Evolutionary conservation across 2,797 vertebrate genomes (phyloP).

Genomic region (Pseudochirops cupreus): DNA sequence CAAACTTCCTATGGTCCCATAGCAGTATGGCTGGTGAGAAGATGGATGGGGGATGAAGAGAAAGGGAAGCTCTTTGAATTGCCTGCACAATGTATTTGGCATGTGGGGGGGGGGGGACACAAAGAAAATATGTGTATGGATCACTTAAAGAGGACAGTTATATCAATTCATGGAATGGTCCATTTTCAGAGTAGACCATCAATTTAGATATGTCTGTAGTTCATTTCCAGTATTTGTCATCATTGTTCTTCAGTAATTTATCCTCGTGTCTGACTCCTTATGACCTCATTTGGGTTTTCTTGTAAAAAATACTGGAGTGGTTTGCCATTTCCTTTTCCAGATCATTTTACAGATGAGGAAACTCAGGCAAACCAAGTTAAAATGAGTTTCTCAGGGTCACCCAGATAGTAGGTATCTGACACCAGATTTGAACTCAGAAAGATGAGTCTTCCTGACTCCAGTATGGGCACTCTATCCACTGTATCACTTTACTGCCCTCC

Average conservation of each 20-base stretch:
- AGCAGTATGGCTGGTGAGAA: background rate
- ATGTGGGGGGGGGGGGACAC: background rate
- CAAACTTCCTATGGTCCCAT: background rate
- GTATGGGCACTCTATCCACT: background rate
- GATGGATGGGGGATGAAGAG: background rate
- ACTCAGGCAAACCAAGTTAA: background rate
- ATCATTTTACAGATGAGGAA: background rate
- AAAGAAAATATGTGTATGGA: background rate
- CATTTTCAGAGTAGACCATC: background rate
- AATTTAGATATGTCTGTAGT: background rate
- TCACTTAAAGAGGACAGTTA: background rate
- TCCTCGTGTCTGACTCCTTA: background rate
- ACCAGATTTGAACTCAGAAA: background rate
- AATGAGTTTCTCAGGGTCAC: background rate
- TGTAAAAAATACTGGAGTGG: background rate
- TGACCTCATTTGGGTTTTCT: background rate
- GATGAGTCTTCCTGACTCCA: background rate
- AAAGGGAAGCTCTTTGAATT: background rate
- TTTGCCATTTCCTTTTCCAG: background rate
- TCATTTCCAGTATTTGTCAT: background rate
- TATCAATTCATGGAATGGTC: background rate
- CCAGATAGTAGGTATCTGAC: background rate
- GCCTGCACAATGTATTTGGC: background rate
- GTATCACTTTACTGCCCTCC: too few species aligned
- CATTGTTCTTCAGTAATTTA: background rate